These are phyloP conservation scores for Cryptocheilus praepositus DNA, from an alignment of 2,888 invertebrate genomes.

Conservation along the genomic window DNA sequence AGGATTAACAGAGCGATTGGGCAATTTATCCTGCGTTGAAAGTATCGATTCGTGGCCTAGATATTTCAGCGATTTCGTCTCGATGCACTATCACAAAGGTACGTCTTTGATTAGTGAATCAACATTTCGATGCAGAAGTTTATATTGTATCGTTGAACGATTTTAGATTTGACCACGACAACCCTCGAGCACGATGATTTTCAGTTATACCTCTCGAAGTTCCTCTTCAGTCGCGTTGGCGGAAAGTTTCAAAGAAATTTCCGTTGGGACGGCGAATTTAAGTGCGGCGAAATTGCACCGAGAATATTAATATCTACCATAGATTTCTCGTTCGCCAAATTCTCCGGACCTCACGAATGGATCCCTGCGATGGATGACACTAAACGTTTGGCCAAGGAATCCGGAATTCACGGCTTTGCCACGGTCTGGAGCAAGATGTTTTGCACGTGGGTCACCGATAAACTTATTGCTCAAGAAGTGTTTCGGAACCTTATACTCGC, in stretches of 20 bases:
- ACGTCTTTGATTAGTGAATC: slow-evolving; percentile 19
- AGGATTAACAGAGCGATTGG: slow-evolving; percentile 77
- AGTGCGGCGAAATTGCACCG: slow-evolving; percentile 80
- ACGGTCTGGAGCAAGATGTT: slow-evolving; percentile 85
- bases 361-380: slow-evolving; percentile 84
- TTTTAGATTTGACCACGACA: slow-evolving; percentile 75
- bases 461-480: slow-evolving; percentile 85
- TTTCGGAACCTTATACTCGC: slow-evolving; percentile 86
- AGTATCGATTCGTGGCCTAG: slow-evolving; percentile 81
- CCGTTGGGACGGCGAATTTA: slow-evolving; percentile 78
- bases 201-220: slow-evolving; percentile 80
- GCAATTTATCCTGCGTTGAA: slow-evolving; percentile 76
- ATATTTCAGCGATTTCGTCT: slow-evolving; percentile 80
- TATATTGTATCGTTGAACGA: slow-evolving; percentile 3
- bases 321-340: slow-evolving; percentile 80
- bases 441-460: slow-evolving; percentile 86
- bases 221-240: slow-evolving; percentile 82
- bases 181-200: slow-evolving; percentile 78
- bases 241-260: slow-evolving; percentile 84
- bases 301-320: slow-evolving; percentile 79
- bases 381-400: slow-evolving; percentile 77
- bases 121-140: background rate
- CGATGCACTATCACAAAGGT: slow-evolving; percentile 78
- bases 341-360: slow-evolving; percentile 81
- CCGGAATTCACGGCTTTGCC: slow-evolving; percentile 80